phyloP scores from a whole-genome alignment of 2,113 vertebrate species.

The Psammodynastes pulverulentus region DNA sequence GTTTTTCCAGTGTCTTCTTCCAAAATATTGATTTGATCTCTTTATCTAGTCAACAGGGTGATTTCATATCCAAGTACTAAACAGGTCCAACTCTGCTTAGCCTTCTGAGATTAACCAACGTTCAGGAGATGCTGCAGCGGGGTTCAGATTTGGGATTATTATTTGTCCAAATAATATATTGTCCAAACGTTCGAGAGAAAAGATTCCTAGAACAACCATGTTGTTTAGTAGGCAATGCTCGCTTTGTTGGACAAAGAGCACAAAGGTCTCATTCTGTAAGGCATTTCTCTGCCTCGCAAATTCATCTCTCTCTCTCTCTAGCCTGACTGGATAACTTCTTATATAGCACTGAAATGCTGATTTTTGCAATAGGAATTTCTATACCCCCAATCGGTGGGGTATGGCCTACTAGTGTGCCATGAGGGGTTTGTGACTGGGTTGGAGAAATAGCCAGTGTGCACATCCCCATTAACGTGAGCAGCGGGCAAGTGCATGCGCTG shows the following conservation, averaged over 20 bases:
- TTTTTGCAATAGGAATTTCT: background rate
- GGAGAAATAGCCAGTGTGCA: too few relatives aligned
- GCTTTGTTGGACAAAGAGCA: background rate
- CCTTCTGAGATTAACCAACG: background rate
- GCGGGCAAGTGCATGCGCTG: too few relatives aligned
- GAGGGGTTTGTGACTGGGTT: too few relatives aligned
- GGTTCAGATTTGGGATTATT: background rate
- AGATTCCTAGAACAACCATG: background rate
- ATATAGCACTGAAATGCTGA: background rate
- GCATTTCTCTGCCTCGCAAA: background rate
- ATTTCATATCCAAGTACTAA: background rate
- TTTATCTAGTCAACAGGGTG: background rate
- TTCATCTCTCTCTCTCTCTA: background rate
- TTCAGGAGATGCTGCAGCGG: background rate
- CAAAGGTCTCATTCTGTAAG: background rate
- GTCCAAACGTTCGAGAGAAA: background rate
- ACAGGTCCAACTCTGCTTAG: background rate
- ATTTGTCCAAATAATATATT: background rate
- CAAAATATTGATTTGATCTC: background rate
- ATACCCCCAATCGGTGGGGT: background rate
- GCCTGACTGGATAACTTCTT: background rate
- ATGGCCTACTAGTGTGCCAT: too few relatives aligned
- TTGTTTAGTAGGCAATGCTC: background rate
- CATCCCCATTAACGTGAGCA: too few relatives aligned
- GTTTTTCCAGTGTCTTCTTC: background rate